These are phyloP conservation scores for Allygus modestus DNA, from an alignment of 2,888 invertebrate genomes.

Conservation along the genomic window DNA sequence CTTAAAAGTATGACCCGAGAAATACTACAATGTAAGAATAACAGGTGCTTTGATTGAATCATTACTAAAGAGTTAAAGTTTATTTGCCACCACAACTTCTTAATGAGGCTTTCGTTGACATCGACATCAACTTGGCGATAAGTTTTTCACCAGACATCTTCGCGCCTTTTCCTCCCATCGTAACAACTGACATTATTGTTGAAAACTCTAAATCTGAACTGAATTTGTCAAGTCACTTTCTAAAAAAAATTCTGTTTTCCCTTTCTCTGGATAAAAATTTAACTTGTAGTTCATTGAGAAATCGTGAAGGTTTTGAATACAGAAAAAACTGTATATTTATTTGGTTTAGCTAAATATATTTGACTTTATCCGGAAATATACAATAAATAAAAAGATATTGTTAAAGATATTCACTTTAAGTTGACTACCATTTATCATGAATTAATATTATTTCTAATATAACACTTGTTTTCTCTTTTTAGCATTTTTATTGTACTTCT, in stretches of 20 bases:
- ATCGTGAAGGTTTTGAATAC: too few species aligned
- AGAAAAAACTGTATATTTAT: too few species aligned
- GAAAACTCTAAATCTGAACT: not conserved
- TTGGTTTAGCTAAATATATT: too few species aligned
- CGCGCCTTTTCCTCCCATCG: not conserved
- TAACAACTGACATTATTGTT: constrained; percentile 38
- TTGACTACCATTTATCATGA: too few species aligned
- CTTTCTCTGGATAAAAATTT: not conserved
- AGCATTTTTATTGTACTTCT: too few species aligned
- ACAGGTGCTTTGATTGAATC: constrained; percentile 34
- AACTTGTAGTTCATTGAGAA: not conserved
- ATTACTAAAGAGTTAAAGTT: constrained; percentile 32
- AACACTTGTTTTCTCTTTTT: too few species aligned
- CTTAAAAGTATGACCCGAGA: not conserved
- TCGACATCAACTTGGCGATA: constrained; percentile 27
- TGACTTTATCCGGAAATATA: too few species aligned
- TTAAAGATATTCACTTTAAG: too few species aligned
- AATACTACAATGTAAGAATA: not conserved
- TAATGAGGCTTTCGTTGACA: constrained; percentile 43
- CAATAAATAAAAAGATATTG: too few species aligned
- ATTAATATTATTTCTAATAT: too few species aligned
- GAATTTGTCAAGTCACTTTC: not conserved
- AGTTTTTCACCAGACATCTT: constrained; percentile 25
- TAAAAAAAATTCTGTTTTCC: not conserved
- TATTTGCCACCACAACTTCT: constrained; percentile 40